Conservation (phyloP, 2,113 vertebrate species). For the Eidolon helvum region DNA sequence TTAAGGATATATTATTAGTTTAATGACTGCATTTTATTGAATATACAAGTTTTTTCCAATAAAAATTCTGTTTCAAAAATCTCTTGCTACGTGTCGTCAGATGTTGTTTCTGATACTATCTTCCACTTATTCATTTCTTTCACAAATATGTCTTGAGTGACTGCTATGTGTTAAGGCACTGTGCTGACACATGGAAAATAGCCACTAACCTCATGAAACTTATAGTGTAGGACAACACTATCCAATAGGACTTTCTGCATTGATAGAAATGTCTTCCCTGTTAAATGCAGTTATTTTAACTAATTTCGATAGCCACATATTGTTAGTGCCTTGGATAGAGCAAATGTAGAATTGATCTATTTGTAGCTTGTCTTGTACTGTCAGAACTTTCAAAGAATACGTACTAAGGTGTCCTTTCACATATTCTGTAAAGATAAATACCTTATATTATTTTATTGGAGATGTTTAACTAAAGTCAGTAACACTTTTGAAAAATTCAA, state of each 20-base stretch:
- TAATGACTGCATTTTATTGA: background rate
- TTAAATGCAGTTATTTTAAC: background rate
- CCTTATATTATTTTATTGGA: background rate
- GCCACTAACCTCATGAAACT: background rate
- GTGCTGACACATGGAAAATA: background rate
- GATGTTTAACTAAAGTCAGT: background rate
- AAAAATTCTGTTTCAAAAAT: background rate
- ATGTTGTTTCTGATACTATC: background rate
- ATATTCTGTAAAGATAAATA: background rate
- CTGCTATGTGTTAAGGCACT: background rate
- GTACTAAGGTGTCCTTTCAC: background rate
- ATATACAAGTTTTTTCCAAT: background rate
- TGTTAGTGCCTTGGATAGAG: background rate
- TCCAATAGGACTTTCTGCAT: background rate
- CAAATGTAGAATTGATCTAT: background rate
- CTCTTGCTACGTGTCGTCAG: background rate
- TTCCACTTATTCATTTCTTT: background rate
- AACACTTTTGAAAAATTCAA: background rate
- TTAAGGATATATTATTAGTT: background rate
- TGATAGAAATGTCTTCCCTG: background rate
- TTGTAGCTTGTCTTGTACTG: background rate
- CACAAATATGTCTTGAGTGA: background rate
- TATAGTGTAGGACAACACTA: background rate
- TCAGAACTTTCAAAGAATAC: background rate
- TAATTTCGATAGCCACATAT: background rate